Evolutionary conservation across 2,113 vertebrate species (phyloP).

Genomic region (Cyanoramphus novaezelandiae): DNA sequence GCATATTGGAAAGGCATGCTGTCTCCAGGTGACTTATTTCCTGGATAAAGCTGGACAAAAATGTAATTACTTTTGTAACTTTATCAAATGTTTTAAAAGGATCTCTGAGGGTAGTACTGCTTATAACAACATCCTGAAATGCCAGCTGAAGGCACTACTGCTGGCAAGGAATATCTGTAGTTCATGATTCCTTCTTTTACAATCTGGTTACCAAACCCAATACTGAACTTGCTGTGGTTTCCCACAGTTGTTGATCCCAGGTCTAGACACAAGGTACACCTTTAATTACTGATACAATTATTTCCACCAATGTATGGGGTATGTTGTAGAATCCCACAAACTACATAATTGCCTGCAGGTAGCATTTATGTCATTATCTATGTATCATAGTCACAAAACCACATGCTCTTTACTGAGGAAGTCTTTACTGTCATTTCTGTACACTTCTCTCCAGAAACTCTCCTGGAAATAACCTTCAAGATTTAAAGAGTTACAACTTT

Average conservation of each 20-base stretch:
- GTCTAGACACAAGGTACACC: neutral
- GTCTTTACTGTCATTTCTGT: neutral
- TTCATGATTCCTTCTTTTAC: neutral
- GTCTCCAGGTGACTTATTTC: neutral
- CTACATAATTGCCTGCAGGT: neutral
- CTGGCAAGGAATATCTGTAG: neutral
- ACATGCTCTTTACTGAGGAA: neutral
- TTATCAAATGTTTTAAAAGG: neutral
- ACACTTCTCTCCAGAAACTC: neutral
- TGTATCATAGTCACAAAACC: neutral
- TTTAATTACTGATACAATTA: slow-evolving; percentile 38
- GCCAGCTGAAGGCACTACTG: neutral
- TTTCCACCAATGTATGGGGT: neutral
- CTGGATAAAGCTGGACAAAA: neutral
- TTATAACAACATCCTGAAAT: neutral
- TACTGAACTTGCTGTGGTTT: neutral
- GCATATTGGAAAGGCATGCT: neutral
- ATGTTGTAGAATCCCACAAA: slow-evolving; percentile 14
- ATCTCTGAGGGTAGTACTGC: neutral
- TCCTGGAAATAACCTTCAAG: neutral
- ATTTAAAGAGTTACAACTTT: neutral
- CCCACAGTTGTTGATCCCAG: neutral
- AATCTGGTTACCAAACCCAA: neutral
- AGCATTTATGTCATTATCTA: neutral
- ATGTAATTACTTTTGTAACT: neutral